Evolutionary conservation across 2,888 invertebrate species (phyloP), one percentile per base, ranked within the genome.

Genomic region (Hydraecia micacea): DNA sequence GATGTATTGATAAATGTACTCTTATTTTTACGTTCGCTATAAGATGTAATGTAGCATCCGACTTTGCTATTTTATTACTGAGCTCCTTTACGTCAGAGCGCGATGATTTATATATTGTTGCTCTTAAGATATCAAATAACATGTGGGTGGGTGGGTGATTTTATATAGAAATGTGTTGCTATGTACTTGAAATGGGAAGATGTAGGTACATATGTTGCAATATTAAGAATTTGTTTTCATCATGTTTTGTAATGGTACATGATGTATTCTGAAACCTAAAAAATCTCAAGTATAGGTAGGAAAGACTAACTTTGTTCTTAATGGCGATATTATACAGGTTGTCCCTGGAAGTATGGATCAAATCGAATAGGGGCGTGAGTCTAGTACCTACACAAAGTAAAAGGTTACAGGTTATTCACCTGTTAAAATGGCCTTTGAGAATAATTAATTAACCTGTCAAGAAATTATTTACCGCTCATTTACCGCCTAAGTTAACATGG

Each of bases 91-190:
- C 86, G 89, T 87, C 87, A 87, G 39, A 73, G n/a, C 69, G 74
- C 63, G 67, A 89, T 87, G 87, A 87, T 87, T 87, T 87, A 87
- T 87, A 73, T 46, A 74, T 65, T 72, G 55, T 74, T 46, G 81
- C 86, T 87, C 83, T 86, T 81, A 83, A 78, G 86, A 89, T 85
- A 87, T 87, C 79, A 72, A 77, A 75, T 83, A 83, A 75, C 88
- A 74, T 55, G 70, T 72, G 72, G 42, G 55, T 65, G 79, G 72
- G 70, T 72, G 72, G 42, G 55, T 65, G 79, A 74, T 76, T 81
- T 83, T 81, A 81, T 83, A 70, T 67, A 85, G 55, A 74, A 75
- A 70, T 63, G 21, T 88, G 67, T 78, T 80, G 71, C 58, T 75
- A 49, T 52, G 65, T 46, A 58, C 39, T 70, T 18, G 49, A 77